A percentile compares a stretch with the other conserved stretches of the same genome.
phyloP scores from a whole-genome alignment of 2,797 vertebrate species.

The Anisognathus igniventris region DNA sequence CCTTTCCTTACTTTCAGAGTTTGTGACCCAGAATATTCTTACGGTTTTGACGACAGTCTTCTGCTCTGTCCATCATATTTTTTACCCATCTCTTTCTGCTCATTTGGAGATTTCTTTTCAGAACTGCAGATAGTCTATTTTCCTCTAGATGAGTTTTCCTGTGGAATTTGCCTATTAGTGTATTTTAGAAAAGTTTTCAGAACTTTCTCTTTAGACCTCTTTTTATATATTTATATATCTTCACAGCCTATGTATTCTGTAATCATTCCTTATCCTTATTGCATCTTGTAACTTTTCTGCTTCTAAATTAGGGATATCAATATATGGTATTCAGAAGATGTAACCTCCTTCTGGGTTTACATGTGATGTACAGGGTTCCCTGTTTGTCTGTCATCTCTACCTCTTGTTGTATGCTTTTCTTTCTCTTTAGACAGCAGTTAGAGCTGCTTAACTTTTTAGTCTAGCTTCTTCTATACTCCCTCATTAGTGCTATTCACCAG shows the following conservation, averaged over 20 bases:
- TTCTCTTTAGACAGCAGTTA: background rate
- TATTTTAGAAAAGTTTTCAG: background rate
- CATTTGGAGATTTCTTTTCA: background rate
- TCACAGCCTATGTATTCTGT: background rate
- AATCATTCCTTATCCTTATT: background rate
- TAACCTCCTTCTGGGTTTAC: background rate
- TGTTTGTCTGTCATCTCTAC: background rate
- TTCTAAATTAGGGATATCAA: background rate
- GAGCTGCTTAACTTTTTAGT: background rate
- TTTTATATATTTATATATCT: background rate
- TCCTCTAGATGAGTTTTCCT: background rate
- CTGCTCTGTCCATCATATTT: background rate
- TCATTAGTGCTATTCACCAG: background rate
- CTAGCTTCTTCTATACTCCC: background rate
- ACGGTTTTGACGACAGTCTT: background rate
- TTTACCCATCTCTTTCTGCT: background rate
- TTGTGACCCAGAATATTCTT: background rate
- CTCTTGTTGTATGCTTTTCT: background rate
- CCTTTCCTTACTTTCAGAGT: background rate
- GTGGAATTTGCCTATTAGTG: background rate
- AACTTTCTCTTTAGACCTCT: background rate
- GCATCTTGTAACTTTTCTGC: background rate
- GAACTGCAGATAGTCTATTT: background rate
- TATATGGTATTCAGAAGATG: background rate
- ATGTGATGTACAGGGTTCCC: background rate